A percentile compares a stretch with the other conserved stretches of the same genome.
phyloP scores from a whole-genome alignment of 35 echinoderm and acorn worm species.

The Ophiothrix spiculata region DNA sequence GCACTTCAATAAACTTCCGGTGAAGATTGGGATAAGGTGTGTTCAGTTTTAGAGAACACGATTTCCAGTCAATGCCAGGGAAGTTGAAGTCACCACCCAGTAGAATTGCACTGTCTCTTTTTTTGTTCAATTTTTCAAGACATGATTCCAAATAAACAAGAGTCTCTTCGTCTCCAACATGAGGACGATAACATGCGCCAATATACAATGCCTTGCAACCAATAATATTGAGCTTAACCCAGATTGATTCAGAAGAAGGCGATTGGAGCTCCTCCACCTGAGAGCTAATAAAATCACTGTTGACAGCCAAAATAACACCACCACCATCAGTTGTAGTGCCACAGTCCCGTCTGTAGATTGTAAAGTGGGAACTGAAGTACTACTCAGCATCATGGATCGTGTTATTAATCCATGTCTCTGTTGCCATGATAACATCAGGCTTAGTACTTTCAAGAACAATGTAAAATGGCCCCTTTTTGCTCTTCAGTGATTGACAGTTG shows the following conservation, averaged over 20 bases:
- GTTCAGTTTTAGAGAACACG: too few species aligned
- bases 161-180: background rate
- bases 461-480: constrained; percentile 45
- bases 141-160: background rate
- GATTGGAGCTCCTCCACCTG: background rate
- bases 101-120: too few species aligned
- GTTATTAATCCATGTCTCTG: constrained; percentile 58
- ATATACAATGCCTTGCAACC: background rate
- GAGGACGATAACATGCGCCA: background rate
- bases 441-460: constrained; percentile 63
- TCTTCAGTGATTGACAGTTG: constrained; percentile 51
- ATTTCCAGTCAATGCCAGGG: too few species aligned
- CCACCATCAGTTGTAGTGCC: constrained; percentile 20
- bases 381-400: constrained; percentile 41
- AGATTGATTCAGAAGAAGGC: background rate
- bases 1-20: background rate
- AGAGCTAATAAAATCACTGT: constrained; percentile 11
- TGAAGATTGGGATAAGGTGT: constrained; percentile 20
- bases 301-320: constrained; percentile 50
- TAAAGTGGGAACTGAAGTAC: constrained; percentile 51
- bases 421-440: constrained; percentile 61
- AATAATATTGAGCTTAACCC: constrained; percentile 32
- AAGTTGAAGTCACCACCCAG: too few species aligned
- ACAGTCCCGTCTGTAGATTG: constrained; percentile 45
- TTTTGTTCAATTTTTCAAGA: too few species aligned